Evolutionary conservation across 2,113 vertebrate genomes (phyloP), one percentile per base, ranked within the genome.

Genomic region (Emydura subglobosa): DNA sequence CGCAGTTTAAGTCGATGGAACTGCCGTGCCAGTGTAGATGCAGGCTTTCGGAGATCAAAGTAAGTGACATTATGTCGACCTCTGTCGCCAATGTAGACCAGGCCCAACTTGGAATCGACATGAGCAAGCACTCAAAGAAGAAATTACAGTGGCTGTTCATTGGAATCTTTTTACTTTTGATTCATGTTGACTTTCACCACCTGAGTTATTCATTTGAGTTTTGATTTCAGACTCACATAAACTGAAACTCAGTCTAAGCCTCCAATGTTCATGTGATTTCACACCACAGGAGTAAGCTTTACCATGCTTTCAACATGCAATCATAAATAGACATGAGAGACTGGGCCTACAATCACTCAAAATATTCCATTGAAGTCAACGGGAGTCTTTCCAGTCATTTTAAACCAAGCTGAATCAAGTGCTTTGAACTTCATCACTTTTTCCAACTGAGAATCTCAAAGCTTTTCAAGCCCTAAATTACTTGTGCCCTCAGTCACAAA

Each of bases 401-500:
- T n/a, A 3, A 94, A 86, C 12, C n/a, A 10, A 88, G 16, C 55
- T 53, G 93, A 87, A 54, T 16, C 5, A 51, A 83, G n/a, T 11
- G 8, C 81, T 42, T 87, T 22, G 50, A 31, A 74, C 47, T 74
- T 82, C 25, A 47, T 5, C 31, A 88, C 34, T 27, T 21, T 4
- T 29, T 82, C 31, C n/a, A 6, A 14, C 13, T 54, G 17, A 27
- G 22, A 74, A 21, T 51, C 86, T 65, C 42, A 65, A 42, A 79
- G 50, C 2, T 10, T 78, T 87, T n/a, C 54, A 59, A 80, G 31
- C 7, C 27, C 16, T 29, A 68, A 79, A 39, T 10, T 2, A 85
- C 0, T 42, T 4, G 0, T 57, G 42, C 22, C 39, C 72, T 74
- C 39, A 39, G 10, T 57, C 61, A 61, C 27, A 85, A 0, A 0